These are phyloP conservation scores for Marmota flaviventris DNA, from an alignment of 2,113 vertebrate species.

Conservation along the genomic window DNA sequence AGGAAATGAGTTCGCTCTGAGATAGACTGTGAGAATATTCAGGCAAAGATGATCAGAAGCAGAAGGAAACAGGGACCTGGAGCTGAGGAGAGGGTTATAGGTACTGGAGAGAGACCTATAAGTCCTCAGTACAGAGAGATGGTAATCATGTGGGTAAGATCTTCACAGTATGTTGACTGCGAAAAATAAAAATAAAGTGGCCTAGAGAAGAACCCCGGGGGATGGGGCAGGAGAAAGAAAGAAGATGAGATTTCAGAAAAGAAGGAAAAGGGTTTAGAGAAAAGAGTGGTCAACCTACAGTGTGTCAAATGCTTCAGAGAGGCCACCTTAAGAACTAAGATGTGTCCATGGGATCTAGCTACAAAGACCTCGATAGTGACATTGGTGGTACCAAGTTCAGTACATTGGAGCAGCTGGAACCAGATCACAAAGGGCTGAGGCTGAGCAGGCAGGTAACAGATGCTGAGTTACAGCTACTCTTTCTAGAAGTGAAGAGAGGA, in stretches of 20 bases:
- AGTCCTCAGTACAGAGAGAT: neutral
- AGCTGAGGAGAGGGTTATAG: neutral
- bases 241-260: neutral
- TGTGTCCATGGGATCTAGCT: neutral
- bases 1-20: neutral
- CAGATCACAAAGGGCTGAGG: neutral
- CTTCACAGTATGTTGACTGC: neutral
- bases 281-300: neutral
- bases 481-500: neutral
- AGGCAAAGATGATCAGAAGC: slow-evolving; percentile 8
- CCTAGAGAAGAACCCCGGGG: neutral
- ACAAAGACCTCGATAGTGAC: neutral
- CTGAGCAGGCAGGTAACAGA: neutral
- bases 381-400: neutral
- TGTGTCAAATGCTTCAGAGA: neutral
- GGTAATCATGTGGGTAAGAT: neutral
- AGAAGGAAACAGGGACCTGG: neutral
- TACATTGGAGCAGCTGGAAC: neutral
- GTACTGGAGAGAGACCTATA: neutral
- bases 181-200: neutral
- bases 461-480: neutral
- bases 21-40: neutral
- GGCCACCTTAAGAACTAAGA: neutral
- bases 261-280: neutral
- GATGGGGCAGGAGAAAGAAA: neutral